Conservation (phyloP, 2,113 vertebrate genomes). For the Oncorhynchus clarkii region DNA sequence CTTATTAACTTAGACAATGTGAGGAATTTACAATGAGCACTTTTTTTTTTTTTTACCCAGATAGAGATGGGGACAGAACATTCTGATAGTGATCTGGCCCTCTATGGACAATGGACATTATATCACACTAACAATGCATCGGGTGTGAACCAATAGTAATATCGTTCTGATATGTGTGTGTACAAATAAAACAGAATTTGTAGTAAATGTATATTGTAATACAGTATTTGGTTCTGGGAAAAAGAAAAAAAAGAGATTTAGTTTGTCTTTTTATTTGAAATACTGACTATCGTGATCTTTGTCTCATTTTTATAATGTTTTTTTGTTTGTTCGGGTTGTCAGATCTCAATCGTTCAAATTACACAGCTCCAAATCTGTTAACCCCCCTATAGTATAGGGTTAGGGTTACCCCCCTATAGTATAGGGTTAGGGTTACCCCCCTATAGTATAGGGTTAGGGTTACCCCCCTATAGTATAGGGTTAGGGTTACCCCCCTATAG, state of each 20-base stretch:
- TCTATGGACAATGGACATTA: constrained; percentile 18
- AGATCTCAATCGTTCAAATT: too few relatives aligned
- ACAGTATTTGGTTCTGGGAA: constrained; percentile 12
- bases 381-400: too few relatives aligned
- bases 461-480: too few relatives aligned
- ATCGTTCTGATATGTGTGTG: constrained; percentile 13
- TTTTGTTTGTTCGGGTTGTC: too few relatives aligned
- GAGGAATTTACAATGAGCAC: constrained; percentile 35
- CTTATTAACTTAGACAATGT: too few relatives aligned
- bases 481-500: too few relatives aligned
- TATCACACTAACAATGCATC: constrained; percentile 14
- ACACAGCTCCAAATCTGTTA: constrained; percentile 38
- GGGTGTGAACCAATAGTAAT: constrained; percentile 25
- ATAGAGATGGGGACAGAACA: constrained; percentile 2
- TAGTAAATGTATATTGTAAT: constrained; percentile 41
- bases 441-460: too few relatives aligned
- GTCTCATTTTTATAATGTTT: too few relatives aligned
- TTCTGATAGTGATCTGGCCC: constrained; percentile 8
- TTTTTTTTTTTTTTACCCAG: constrained; percentile 29
- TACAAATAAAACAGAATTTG: constrained; percentile 5
- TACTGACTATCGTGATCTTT: too few relatives aligned
- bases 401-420: too few relatives aligned
- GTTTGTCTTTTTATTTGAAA: too few relatives aligned
- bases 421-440: too few relatives aligned
- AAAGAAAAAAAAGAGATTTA: neutral